Conservation (phyloP, 1,140 invertebrate species). For the Medauroidea extradentata region DNA sequence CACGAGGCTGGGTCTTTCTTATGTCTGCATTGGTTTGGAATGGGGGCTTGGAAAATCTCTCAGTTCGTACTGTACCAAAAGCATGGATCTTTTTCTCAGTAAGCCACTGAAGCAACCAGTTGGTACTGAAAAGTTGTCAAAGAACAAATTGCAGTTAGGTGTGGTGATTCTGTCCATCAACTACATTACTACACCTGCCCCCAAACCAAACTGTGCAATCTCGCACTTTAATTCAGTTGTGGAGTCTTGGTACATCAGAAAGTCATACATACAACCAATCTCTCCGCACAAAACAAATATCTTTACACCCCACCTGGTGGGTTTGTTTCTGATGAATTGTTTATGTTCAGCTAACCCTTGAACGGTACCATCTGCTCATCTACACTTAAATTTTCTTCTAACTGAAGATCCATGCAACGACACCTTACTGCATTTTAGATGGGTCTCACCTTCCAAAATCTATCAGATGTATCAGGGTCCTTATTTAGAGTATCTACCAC, state of each 20-base stretch:
- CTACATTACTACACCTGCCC: slow-evolving; percentile 14
- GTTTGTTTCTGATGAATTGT: slow-evolving; percentile 15
- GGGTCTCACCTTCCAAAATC: slow-evolving; percentile 24
- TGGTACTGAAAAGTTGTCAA: slow-evolving; percentile 21
- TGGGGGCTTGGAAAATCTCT: slow-evolving; percentile 14
- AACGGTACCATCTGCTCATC: slow-evolving; percentile 15
- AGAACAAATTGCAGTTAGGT: slow-evolving; percentile 19
- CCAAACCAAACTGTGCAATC: slow-evolving; percentile 9
- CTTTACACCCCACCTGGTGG: slow-evolving; percentile 10
- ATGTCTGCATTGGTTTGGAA: slow-evolving; percentile 16
- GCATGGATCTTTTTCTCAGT: slow-evolving; percentile 12
- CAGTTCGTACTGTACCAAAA: slow-evolving; percentile 14
- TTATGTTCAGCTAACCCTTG: slow-evolving; percentile 1
- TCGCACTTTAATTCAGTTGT: slow-evolving; percentile 1
- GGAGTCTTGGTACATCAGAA: slow-evolving; percentile 17
- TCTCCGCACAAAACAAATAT: slow-evolving; percentile 5
- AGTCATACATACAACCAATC: slow-evolving; percentile 15
- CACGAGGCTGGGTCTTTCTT: slow-evolving; percentile 9
- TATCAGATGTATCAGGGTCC: background rate
- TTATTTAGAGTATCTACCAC: slow-evolving; percentile 12
- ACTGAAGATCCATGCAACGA: background rate
- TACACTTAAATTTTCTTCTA: slow-evolving; percentile 18
- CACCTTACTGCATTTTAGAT: background rate
- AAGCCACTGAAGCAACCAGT: slow-evolving; percentile 10
- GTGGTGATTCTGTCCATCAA: slow-evolving; percentile 8